Evolutionary conservation across 2,888 invertebrate genomes (phyloP).

Genomic region (Odontocolon sp.): DNA sequence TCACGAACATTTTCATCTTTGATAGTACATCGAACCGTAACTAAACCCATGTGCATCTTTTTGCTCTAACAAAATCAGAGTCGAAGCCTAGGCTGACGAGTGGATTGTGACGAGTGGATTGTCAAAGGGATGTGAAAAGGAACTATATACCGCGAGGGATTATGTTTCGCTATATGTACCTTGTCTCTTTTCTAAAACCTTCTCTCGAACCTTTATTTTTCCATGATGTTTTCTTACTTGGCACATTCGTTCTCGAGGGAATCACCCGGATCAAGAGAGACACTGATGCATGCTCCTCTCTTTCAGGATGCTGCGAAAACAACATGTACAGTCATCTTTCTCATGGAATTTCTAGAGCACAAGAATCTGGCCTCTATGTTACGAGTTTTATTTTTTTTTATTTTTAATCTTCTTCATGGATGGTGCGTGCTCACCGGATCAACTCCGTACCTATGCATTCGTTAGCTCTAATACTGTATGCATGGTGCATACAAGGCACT

Average conservation of each 20-base stretch:
- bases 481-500: no score
- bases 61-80: slow-evolving; percentile 34
- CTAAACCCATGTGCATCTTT: no score
- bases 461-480: no score
- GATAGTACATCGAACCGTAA: no score
- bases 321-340: background rate
- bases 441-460: no score
- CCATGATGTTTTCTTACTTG: slow-evolving; percentile 41
- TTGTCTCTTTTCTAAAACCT: slow-evolving; percentile 25
- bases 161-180: slow-evolving; percentile 43
- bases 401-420: no score
- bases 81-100: slow-evolving; percentile 22
- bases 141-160: slow-evolving; percentile 36
- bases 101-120: background rate
- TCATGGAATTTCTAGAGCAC: slow-evolving; percentile 7
- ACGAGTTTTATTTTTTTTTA: background rate
- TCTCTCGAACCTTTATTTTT: slow-evolving; percentile 36
- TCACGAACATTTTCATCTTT: no score
- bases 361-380: background rate
- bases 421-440: no score
- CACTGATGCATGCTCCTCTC: slow-evolving; percentile 32
- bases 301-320: slow-evolving; percentile 6
- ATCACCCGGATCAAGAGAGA: slow-evolving; percentile 51
- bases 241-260: slow-evolving; percentile 56
- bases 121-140: slow-evolving; percentile 15